phyloP scores from a whole-genome alignment of 2,797 vertebrate species.

The Eleutherodactylus coqui region DNA sequence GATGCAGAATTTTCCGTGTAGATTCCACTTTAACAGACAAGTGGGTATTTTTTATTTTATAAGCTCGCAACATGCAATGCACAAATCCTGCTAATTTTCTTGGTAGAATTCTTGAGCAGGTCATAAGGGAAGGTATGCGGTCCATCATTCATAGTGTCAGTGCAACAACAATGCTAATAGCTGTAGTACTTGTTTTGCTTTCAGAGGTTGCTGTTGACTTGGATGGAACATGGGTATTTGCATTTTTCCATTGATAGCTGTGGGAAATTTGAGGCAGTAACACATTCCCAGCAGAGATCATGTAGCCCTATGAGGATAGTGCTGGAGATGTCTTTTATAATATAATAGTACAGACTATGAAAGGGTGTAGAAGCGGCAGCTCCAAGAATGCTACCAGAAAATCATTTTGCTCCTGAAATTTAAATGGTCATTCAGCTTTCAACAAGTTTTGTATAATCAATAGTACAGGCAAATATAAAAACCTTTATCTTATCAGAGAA shows the following conservation, averaged over 20 bases:
- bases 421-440: no score
- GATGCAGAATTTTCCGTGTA: no score
- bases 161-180: no score
- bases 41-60: no score
- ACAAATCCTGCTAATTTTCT: no score
- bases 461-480: no score
- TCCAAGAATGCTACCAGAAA: background rate
- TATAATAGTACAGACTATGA: no score
- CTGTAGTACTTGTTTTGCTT: background rate
- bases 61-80: no score
- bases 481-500: no score
- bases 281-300: background rate
- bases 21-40: no score
- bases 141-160: background rate
- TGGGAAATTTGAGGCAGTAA: background rate
- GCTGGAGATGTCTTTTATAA: background rate
- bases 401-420: no score
- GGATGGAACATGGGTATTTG: background rate
- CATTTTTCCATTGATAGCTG: background rate
- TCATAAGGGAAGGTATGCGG: background rate
- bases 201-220: background rate
- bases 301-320: background rate
- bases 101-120: background rate
- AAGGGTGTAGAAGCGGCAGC: background rate
- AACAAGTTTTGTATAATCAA: no score